phyloP scores from a whole-genome alignment of 1,140 invertebrate species.

The Helicoverpa armigera region DNA sequence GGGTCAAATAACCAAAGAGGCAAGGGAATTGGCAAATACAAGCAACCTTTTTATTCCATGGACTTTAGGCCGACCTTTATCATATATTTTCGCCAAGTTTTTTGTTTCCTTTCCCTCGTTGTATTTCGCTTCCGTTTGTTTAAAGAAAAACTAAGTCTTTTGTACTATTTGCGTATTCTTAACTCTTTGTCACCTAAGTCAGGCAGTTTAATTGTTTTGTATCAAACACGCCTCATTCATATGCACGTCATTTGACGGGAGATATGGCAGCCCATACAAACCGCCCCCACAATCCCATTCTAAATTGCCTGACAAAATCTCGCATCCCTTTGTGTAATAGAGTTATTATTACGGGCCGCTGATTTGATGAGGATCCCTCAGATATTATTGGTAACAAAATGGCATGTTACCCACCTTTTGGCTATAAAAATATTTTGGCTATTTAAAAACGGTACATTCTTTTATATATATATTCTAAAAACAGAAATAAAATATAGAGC shows the following conservation, averaged over 20 bases:
- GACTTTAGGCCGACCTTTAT: conserved; percentile 1
- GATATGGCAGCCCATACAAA: conserved; percentile 61
- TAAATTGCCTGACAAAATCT: conserved; percentile 76
- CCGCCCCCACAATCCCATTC: conserved; percentile 66
- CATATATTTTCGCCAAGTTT: neutral
- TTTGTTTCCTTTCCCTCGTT: neutral
- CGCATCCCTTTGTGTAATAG: conserved; percentile 76
- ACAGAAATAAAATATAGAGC: too few species aligned
- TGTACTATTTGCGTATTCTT: too few species aligned
- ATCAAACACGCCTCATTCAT: conserved; percentile 38
- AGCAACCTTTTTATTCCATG: conserved; percentile 25
- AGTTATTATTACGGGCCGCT: conserved; percentile 78
- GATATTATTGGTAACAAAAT: conserved; percentile 17
- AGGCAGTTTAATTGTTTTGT: neutral
- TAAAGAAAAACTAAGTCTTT: neutral
- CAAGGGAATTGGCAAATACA: conserved; percentile 49
- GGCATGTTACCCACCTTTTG: conserved; percentile 7
- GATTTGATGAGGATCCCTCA: conserved; percentile 71
- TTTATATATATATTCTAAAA: neutral
- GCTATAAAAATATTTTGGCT: neutral
- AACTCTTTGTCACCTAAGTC: too few species aligned
- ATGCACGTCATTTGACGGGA: conserved; percentile 64
- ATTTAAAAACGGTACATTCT: neutral
- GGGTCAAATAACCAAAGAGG: conserved; percentile 73
- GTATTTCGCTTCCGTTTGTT: neutral